Conservation (phyloP, 2,797 vertebrate species). For the Threskiornis aethiopicus region DNA sequence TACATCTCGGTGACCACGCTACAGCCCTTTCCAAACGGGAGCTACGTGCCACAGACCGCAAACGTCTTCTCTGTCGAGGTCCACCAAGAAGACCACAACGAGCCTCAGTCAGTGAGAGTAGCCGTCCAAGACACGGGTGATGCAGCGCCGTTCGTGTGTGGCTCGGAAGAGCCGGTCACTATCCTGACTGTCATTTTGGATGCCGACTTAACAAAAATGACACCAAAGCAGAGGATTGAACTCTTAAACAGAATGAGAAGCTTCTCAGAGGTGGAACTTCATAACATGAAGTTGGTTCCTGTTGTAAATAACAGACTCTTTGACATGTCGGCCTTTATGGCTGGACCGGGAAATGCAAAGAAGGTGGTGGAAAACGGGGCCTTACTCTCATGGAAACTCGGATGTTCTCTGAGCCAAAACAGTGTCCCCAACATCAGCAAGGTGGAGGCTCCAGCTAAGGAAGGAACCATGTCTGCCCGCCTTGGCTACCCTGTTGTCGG, state of each 20-base stretch:
- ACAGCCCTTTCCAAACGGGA: slow-evolving; percentile 78
- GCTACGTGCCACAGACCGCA: slow-evolving; percentile 77
- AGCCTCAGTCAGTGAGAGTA: slow-evolving; percentile 79
- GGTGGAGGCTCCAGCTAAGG: slow-evolving; percentile 91
- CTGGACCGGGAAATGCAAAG: slow-evolving; percentile 96
- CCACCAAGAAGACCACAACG: slow-evolving; percentile 88
- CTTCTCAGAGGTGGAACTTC: slow-evolving; percentile 89
- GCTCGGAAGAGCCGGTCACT: slow-evolving; percentile 88
- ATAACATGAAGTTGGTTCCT: slow-evolving; percentile 92
- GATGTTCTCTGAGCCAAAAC: slow-evolving; percentile 92
- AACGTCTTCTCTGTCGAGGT: slow-evolving; percentile 94
- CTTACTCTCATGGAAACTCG: slow-evolving; percentile 94
- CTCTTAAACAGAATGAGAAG: slow-evolving; percentile 88
- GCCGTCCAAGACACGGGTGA: slow-evolving; percentile 72
- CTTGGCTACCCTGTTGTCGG: slow-evolving; percentile 96
- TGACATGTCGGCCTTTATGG: slow-evolving; percentile 99
- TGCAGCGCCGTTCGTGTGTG: slow-evolving; percentile 77
- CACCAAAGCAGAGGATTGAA: slow-evolving; percentile 86
- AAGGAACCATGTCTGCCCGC: slow-evolving; percentile 92
- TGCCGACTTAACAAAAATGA: slow-evolving; percentile 97
- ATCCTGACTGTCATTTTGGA: slow-evolving; percentile 96
- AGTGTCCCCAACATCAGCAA: slow-evolving; percentile 89
- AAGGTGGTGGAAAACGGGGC: slow-evolving; percentile 98
- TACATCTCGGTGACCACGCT: slow-evolving; percentile 86
- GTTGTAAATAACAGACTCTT: slow-evolving; percentile 98